A percentile compares a stretch with the other conserved stretches of the same genome.
Evolutionary conservation across 2,113 vertebrate species (phyloP).

Genomic region (Meles meles): DNA sequence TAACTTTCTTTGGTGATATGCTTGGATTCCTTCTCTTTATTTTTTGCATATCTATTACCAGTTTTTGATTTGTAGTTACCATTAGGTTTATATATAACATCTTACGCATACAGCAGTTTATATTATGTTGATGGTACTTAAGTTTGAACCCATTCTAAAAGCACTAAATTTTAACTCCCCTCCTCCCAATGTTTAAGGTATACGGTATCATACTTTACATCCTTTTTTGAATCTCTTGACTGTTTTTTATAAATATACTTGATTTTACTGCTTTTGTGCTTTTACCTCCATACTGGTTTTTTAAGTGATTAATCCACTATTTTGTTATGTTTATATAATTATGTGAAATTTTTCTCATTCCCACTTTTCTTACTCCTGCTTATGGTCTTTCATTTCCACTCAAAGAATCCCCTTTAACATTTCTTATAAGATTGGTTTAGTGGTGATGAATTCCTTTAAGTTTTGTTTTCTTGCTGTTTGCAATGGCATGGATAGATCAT

Average conservation of each 20-base stretch:
- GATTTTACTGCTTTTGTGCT: neutral
- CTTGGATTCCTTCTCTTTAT: neutral
- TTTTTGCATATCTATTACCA: neutral
- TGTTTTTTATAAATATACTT: neutral
- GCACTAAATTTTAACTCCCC: neutral
- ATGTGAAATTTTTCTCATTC: neutral
- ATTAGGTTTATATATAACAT: neutral
- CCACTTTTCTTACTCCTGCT: neutral
- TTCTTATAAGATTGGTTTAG: neutral
- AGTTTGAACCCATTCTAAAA: neutral
- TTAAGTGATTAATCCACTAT: neutral
- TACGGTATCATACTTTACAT: neutral
- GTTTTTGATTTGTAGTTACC: neutral
- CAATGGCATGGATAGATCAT: neutral
- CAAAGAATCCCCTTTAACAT: neutral
- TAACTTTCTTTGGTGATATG: neutral
- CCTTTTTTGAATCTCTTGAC: neutral
- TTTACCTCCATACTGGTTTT: neutral
- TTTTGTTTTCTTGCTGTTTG: neutral
- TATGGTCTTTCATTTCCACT: neutral
- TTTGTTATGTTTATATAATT: neutral
- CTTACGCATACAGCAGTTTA: neutral
- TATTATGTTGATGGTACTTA: neutral
- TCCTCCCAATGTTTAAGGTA: neutral
- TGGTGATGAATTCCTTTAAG: neutral